These are phyloP conservation scores for Augochlora pura DNA, from an alignment of 1,140 invertebrate genomes.

Conservation along the genomic window DNA sequence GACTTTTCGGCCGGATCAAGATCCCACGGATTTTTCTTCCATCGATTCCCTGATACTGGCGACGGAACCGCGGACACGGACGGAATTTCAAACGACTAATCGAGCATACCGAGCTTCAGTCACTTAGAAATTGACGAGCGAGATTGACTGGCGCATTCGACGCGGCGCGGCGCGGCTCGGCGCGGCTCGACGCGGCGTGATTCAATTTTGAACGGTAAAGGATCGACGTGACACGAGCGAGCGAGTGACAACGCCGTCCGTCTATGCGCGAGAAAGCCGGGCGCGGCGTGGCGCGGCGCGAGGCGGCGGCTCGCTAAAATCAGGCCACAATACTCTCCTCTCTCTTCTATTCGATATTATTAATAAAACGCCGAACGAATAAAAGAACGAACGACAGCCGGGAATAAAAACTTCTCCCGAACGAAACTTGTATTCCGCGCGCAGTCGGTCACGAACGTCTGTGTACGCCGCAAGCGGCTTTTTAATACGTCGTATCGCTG, in stretches of 20 bases:
- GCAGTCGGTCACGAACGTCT: background rate
- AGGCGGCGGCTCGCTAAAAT: too few species aligned
- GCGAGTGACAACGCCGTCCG: constrained; percentile 12
- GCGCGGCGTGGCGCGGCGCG: too few species aligned
- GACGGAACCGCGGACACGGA: background rate
- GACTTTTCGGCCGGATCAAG: background rate
- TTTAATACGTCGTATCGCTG: background rate
- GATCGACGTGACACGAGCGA: constrained; percentile 8
- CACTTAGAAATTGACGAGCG: constrained; percentile 62
- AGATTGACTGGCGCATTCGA: constrained; percentile 55
- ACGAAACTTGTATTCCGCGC: too few species aligned
- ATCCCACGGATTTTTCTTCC: constrained; percentile 13
- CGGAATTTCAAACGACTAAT: constrained; percentile 51
- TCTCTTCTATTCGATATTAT: constrained; percentile 6
- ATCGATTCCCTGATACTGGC: constrained; percentile 8
- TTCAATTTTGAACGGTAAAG: constrained; percentile 55
- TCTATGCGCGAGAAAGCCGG: constrained; percentile 3
- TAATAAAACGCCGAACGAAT: background rate
- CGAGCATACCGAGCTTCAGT: constrained; percentile 55
- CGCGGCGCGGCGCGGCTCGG: constrained; percentile 45
- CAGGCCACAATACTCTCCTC: background rate
- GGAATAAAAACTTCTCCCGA: background rate
- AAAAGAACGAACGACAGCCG: background rate
- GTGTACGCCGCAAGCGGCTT: too few species aligned
- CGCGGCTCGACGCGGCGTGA: constrained; percentile 40